Evolutionary conservation across 2,888 invertebrate species (phyloP).

Genomic region (Craniophora ligustri): DNA sequence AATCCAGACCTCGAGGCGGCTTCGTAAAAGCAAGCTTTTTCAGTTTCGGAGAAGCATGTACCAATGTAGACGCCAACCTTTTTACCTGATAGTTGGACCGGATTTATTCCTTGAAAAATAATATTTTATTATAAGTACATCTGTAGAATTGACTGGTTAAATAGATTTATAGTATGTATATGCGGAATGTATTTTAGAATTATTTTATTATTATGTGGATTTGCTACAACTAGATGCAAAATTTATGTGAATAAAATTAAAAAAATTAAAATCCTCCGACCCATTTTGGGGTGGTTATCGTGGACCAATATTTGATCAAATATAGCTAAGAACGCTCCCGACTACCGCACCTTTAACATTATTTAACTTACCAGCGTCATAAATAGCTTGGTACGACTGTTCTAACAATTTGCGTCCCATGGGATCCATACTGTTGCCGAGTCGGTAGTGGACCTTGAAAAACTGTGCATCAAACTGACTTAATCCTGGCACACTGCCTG

Average conservation of each 20-base stretch:
- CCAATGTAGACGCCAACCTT: conserved; percentile 83
- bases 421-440: conserved; percentile 78
- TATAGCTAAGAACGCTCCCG: too few species aligned
- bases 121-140: neutral
- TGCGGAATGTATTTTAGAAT: too few species aligned
- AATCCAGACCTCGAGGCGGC: conserved; percentile 55
- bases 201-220: too few species aligned
- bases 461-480: conserved; percentile 91
- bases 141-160: too few species aligned
- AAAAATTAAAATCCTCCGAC: too few species aligned
- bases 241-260: too few species aligned
- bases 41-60: conserved; percentile 89
- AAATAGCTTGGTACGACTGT: conserved; percentile 91
- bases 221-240: too few species aligned
- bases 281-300: too few species aligned
- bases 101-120: conserved; percentile 84
- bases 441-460: conserved; percentile 91
- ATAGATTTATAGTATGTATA: too few species aligned
- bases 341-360: neutral
- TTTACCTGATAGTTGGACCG: conserved; percentile 85
- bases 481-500: conserved; percentile 89
- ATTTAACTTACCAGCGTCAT: conserved; percentile 88
- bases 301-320: too few species aligned
- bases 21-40: conserved; percentile 82
- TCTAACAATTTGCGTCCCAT: conserved; percentile 92